Evolutionary conservation across 2,113 vertebrate species (phyloP), one percentile per base, ranked within the genome.

Genomic region (Osmerus eperlanus): DNA sequence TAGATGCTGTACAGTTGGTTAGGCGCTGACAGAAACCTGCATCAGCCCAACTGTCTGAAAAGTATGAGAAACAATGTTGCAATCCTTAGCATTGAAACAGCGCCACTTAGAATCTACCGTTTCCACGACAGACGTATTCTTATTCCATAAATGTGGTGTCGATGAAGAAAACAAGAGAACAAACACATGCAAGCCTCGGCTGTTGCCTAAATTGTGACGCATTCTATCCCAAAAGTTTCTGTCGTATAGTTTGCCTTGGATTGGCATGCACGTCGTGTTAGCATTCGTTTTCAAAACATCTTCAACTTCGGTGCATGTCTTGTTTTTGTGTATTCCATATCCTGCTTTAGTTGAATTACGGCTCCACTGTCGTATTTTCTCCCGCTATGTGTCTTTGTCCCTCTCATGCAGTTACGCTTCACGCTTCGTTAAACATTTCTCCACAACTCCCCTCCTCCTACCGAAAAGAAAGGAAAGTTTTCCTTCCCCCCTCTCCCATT

Each of bases 381-480:
- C 82, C 79, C 75, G 80, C 78, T 85, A 71, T 77, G 80, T 58
- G 86, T 83, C 88, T 92, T 91, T 91, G 89, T 92, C 84, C 81
- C 81, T 74, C 83, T 75, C 83, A 84, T 74, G 84, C 85, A 86
- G 87, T 88, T 88, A 82, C 82, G 86, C 85, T 90, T 90, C 90
- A 91, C 89, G 90, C 80, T 90, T 87, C 84, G 79, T 85, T 77
- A 85, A 86, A 79, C 88, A 85, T 84, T 86, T 77, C 79, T 77
- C 84, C 84, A 78, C 83, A 76, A 77, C 82, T 87, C 87, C 84
- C 89, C 74, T 71, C 75, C 89, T 88, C 87, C 84, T 56, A 65
- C 81, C 78, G 76, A 83, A 84, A 78, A 82, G 74, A 87, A 84
- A 88, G 74, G 82, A 87, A 88, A 83, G 55, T 77, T 83, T 81